Evolutionary conservation across 2,113 vertebrate genomes (phyloP).

Genomic region (Tetrao urogallus): DNA sequence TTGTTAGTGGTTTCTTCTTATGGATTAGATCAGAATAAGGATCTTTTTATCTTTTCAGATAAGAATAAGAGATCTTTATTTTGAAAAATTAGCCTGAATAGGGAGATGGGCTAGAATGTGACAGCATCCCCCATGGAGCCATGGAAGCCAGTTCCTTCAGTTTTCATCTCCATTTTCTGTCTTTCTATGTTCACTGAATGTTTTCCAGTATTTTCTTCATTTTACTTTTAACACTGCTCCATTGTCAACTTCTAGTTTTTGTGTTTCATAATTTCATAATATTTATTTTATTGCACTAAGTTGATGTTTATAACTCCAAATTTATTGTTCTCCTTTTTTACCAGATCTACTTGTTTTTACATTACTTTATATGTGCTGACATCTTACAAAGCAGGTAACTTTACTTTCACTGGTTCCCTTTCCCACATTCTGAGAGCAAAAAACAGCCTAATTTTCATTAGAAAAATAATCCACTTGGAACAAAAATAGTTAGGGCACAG

Average conservation of each 20-base stretch:
- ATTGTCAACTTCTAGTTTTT: not conserved
- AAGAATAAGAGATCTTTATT: not conserved
- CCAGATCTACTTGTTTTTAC: not conserved
- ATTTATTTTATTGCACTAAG: not conserved
- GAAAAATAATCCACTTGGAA: constrained; percentile 21
- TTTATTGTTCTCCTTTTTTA: not conserved
- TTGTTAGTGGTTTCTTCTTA: not conserved
- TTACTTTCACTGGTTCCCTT: not conserved
- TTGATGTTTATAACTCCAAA: not conserved
- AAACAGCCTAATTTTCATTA: constrained; percentile 17
- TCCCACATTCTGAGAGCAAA: not conserved
- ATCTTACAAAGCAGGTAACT: not conserved
- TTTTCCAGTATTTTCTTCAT: not conserved
- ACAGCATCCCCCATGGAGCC: not conserved
- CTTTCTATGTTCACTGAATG: not conserved
- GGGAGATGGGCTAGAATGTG: not conserved
- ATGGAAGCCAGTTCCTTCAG: not conserved
- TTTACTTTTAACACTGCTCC: not conserved
- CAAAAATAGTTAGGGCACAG: constrained; percentile 11
- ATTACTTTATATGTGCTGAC: not conserved
- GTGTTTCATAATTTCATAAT: not conserved
- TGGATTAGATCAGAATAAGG: not conserved
- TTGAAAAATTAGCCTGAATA: rapidly evolving
- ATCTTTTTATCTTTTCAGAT: too few relatives aligned
- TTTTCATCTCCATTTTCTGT: not conserved